Percentiles rank a stretch among this genome's conserved stretches.
These are phyloP conservation scores for Ephestia elutella DNA, from an alignment of 1,140 invertebrate genomes.

Conservation along the genomic window DNA sequence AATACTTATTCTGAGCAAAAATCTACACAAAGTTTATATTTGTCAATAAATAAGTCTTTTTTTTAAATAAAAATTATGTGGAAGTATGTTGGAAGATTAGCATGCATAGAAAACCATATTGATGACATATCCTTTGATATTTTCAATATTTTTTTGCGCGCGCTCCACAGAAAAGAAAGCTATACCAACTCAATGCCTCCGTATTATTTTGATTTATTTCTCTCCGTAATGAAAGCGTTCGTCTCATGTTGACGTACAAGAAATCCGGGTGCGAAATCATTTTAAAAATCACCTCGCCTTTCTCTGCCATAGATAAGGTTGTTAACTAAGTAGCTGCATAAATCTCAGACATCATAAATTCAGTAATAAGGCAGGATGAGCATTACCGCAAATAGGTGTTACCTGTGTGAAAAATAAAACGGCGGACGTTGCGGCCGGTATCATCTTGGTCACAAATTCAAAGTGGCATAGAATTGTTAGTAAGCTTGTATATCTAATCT, in stretches of 20 bases:
- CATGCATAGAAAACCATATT: too few species aligned
- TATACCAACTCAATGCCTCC: conserved; percentile 13
- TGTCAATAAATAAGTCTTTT: too few species aligned
- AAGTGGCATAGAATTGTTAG: not conserved
- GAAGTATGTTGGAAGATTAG: too few species aligned
- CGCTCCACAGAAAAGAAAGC: not conserved
- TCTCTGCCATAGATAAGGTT: conserved; percentile 17
- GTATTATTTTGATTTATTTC: conserved; percentile 72
- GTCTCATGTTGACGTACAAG: conserved; percentile 51
- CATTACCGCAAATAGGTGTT: conserved; percentile 51
- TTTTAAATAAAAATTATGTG: too few species aligned
- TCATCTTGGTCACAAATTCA: conserved; percentile 4
- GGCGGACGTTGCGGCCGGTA: conserved; percentile 34
- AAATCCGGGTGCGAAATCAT: conserved; percentile 43
- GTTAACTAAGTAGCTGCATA: conserved; percentile 31
- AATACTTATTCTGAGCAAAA: too few species aligned
- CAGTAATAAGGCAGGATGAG: conserved; percentile 37
- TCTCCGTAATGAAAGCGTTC: conserved; percentile 60
- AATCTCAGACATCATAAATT: conserved; percentile 31
- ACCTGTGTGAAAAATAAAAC: conserved; percentile 34
- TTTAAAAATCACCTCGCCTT: conserved; percentile 25
- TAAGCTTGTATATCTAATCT: not conserved
- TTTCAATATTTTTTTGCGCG: not conserved
- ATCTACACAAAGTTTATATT: too few species aligned
- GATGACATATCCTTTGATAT: not conserved